These are phyloP conservation scores for Phyllotis vaccarum DNA, from an alignment of 2,797 vertebrate genomes.

Conservation along the genomic window DNA sequence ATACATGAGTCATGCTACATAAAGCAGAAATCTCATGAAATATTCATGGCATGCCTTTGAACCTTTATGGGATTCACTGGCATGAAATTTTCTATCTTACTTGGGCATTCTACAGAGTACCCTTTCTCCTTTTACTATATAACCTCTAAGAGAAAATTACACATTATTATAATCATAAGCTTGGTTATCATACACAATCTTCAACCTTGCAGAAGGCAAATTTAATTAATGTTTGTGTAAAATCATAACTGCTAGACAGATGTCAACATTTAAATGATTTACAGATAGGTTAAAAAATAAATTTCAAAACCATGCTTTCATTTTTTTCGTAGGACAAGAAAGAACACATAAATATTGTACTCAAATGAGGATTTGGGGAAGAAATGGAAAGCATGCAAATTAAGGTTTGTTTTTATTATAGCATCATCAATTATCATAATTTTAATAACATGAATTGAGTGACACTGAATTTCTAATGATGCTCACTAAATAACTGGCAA, in stretches of 20 bases:
- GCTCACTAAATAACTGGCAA: neutral
- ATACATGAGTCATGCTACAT: neutral
- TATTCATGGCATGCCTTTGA: neutral
- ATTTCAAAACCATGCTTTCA: neutral
- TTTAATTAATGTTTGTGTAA: constrained; percentile 44
- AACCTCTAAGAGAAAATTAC: constrained; percentile 24
- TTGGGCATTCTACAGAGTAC: neutral
- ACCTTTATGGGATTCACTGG: neutral
- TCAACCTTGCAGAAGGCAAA: constrained; percentile 2
- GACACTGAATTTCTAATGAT: neutral
- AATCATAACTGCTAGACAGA: neutral
- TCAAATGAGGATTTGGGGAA: neutral
- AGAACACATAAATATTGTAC: neutral
- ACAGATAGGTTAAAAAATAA: constrained; percentile 10
- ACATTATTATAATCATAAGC: neutral
- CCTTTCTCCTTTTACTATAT: constrained; percentile 26
- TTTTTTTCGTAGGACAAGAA: constrained; percentile 22
- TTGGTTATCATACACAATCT: constrained; percentile 34
- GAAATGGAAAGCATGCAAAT: neutral
- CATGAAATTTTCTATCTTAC: neutral
- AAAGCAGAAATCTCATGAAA: neutral
- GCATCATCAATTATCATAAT: neutral
- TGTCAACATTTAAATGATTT: constrained; percentile 19
- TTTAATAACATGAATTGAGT: neutral
- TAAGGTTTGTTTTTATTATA: neutral